Evolutionary conservation across 1,140 invertebrate species (phyloP).

Genomic region (Dendrolimus punctatus): DNA sequence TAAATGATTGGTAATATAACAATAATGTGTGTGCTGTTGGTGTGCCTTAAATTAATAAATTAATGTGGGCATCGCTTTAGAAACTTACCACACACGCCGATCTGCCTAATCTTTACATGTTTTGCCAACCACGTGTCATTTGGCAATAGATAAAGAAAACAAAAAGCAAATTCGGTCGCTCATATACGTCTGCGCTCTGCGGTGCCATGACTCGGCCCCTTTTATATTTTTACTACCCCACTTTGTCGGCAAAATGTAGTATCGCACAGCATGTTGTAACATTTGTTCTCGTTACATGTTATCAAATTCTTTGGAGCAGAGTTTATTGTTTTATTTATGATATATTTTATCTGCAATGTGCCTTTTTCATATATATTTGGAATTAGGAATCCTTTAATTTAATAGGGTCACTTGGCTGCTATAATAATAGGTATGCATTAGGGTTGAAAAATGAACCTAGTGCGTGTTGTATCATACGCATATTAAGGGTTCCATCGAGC

Average conservation of each 20-base stretch:
- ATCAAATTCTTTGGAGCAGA: conserved; percentile 11
- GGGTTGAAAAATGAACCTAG: no score
- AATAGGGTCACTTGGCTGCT: no score
- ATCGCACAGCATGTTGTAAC: conserved; percentile 26
- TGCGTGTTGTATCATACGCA: no score
- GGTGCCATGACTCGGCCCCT: conserved; percentile 8
- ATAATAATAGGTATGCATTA: no score
- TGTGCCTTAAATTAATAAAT: no score
- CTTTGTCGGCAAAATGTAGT: conserved; percentile 35
- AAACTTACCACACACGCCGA: conserved; percentile 32
- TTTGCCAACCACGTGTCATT: conserved; percentile 52
- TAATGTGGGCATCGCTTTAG: neutral
- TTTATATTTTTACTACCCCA: conserved; percentile 47
- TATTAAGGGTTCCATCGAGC: no score
- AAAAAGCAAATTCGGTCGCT: conserved; percentile 34
- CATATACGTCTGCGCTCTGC: neutral
- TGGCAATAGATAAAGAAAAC: conserved; percentile 48
- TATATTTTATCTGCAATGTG: neutral
- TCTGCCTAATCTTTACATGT: conserved; percentile 46
- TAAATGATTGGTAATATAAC: no score
- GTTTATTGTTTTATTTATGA: conserved; percentile 7
- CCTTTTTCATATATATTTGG: no score
- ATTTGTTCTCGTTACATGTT: conserved; percentile 25
- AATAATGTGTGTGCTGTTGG: no score
- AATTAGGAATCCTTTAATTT: no score